These are phyloP conservation scores for Scylla paramamosain DNA, from an alignment of 1,140 invertebrate species.

Conservation along the genomic window DNA sequence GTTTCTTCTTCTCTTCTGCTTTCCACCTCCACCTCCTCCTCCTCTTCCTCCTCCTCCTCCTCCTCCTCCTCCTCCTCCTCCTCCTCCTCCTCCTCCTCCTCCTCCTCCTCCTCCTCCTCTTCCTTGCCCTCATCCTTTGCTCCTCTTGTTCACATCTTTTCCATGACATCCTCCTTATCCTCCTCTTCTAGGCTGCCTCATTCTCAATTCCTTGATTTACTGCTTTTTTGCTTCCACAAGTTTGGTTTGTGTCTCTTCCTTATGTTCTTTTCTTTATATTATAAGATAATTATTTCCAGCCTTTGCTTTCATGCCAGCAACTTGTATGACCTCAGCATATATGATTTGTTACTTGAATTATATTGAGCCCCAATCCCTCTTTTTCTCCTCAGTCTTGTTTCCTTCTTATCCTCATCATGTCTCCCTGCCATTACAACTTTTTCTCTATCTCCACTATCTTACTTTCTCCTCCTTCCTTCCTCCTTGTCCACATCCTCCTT, in stretches of 20 bases:
- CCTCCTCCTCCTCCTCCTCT: neutral
- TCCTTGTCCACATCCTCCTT: neutral
- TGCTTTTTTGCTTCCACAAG: neutral
- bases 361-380: neutral
- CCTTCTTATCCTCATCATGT: neutral
- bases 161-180: neutral
- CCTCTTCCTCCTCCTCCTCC: neutral
- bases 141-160: neutral
- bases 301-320: neutral
- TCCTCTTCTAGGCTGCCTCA: neutral
- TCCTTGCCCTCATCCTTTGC: neutral
- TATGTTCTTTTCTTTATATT: constrained; percentile 21
- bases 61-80: neutral
- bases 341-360: neutral
- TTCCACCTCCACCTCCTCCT: constrained; percentile 43
- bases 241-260: neutral
- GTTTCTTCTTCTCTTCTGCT: neutral
- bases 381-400: neutral
- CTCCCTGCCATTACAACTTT: neutral
- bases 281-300: constrained; percentile 14
- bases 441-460: neutral
- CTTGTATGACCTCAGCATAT: neutral
- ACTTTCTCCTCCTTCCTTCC: neutral
- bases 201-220: neutral
- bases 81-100: constrained; percentile 10